These are phyloP conservation scores for Merops nubicus DNA, from an alignment of 2,113 vertebrate genomes.

Conservation along the genomic window DNA sequence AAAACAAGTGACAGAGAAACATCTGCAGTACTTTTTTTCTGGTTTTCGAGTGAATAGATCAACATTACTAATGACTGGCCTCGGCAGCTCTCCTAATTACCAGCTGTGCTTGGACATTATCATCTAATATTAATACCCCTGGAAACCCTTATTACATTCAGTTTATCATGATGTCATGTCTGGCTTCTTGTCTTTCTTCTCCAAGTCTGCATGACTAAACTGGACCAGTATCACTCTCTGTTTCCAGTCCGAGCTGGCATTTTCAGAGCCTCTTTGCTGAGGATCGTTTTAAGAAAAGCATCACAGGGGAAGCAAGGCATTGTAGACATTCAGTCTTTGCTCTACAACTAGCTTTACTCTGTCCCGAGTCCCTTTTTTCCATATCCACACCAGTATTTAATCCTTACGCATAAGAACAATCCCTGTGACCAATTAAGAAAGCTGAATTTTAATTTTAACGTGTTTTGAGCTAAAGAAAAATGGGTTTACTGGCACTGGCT, in stretches of 20 bases:
- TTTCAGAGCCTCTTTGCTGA: neutral
- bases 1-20: constrained; percentile 8
- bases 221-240: neutral
- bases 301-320: neutral
- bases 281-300: neutral
- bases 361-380: neutral
- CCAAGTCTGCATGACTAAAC: neutral
- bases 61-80: constrained; percentile 18
- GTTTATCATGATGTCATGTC: constrained; percentile 46
- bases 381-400: neutral
- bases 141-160: constrained; percentile 20
- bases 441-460: neutral
- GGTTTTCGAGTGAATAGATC: neutral
- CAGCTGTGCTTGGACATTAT: neutral
- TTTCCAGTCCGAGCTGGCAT: neutral
- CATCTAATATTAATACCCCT: constrained; percentile 41
- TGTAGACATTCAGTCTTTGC: neutral
- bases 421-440: neutral
- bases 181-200: constrained; percentile 16
- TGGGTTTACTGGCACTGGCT: neutral
- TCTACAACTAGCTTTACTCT: neutral
- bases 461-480: neutral
- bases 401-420: neutral
- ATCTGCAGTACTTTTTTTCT: constrained; percentile 12
- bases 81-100: constrained; percentile 49